phyloP scores from a whole-genome alignment of 2,888 invertebrate species.

The Watsonalla binaria region DNA sequence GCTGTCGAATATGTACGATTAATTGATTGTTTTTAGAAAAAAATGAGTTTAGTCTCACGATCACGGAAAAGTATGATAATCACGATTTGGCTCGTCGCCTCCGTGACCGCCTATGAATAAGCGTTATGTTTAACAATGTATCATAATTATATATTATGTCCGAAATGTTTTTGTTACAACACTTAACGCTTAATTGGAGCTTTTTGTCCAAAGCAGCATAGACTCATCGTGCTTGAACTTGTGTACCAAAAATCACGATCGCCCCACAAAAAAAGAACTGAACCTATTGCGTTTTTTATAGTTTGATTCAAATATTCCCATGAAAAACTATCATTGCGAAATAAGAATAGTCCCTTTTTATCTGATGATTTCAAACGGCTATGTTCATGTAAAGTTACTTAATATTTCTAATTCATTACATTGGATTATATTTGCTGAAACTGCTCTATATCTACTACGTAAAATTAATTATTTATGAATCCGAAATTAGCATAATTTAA shows the following conservation, averaged over 20 bases:
- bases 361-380: neutral
- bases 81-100: conserved; percentile 44
- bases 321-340: neutral
- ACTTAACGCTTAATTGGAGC: conserved; percentile 24
- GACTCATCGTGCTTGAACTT: conserved; percentile 5
- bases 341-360: conserved; percentile 1
- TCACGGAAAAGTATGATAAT: conserved; percentile 54
- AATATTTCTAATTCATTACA: too few relatives aligned
- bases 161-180: conserved; percentile 35
- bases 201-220: conserved; percentile 20
- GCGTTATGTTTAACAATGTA: conserved; percentile 12
- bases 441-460: too few relatives aligned
- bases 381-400: too few relatives aligned
- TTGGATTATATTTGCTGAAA: too few relatives aligned
- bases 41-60: conserved; percentile 46
- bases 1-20: conserved; percentile 23
- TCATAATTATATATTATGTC: conserved; percentile 33
- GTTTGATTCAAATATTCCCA: neutral
- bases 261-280: conserved; percentile 6
- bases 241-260: conserved; percentile 21
- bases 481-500: too few relatives aligned
- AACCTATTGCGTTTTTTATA: conserved; percentile 5
- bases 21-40: conserved; percentile 34
- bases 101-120: conserved; percentile 31
- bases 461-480: too few relatives aligned